phyloP scores from a whole-genome alignment of 2,888 invertebrate species.

The Arge pagana region DNA sequence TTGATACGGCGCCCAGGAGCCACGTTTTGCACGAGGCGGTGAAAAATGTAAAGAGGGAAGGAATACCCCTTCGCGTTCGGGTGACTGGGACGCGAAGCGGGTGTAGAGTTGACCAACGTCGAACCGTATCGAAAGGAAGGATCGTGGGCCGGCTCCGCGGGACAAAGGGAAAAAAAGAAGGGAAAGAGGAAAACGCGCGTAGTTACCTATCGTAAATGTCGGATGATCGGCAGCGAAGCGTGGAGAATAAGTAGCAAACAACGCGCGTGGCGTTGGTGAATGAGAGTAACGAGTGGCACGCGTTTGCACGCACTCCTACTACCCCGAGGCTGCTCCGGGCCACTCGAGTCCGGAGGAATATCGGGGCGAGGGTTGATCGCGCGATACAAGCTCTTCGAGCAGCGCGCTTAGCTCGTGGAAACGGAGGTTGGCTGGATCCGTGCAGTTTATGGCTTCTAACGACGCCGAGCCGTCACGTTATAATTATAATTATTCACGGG shows the following conservation, averaged over 20 bases:
- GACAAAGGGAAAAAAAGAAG: slow-evolving; percentile 2
- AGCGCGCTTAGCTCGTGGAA: slow-evolving; percentile 30
- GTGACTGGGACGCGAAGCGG: too few species aligned
- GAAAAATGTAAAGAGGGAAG: too few species aligned
- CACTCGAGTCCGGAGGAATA: neutral
- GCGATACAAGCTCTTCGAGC: slow-evolving; percentile 17
- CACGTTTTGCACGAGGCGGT: too few species aligned
- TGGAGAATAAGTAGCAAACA: slow-evolving; percentile 47
- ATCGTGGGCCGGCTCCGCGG: slow-evolving; percentile 8
- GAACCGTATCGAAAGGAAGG: too few species aligned
- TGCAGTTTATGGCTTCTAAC: slow-evolving; percentile 53
- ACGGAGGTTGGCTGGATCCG: slow-evolving; percentile 39
- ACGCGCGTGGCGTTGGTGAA: slow-evolving; percentile 46
- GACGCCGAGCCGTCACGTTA: slow-evolving; percentile 44
- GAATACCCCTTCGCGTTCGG: too few species aligned
- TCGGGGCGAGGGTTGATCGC: neutral
- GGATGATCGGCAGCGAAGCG: slow-evolving; percentile 35
- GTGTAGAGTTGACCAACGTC: too few species aligned
- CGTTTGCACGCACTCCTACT: slow-evolving; percentile 37
- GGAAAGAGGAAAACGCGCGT: slow-evolving; percentile 24
- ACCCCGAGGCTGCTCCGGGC: neutral
- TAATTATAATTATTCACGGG: slow-evolving; percentile 58
- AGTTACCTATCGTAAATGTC: slow-evolving; percentile 30
- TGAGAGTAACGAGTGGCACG: slow-evolving; percentile 52
- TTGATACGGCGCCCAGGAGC: too few species aligned